Base-by-base conservation (phyloP, 2,888 invertebrate species). In the Elysia crispata region DNA sequence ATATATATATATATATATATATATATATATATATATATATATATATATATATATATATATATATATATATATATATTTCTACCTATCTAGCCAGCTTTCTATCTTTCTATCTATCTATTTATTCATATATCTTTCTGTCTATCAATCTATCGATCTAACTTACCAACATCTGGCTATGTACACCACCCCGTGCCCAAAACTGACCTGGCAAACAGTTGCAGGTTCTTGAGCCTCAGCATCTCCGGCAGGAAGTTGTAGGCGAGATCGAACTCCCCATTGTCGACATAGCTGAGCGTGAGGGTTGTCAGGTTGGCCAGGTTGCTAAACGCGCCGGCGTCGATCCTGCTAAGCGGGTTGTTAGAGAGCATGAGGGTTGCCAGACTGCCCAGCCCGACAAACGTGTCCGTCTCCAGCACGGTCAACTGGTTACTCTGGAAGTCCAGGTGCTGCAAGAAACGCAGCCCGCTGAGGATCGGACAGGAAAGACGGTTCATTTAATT, bases 341-440 rank as follows among this genome's bases (percentile, higher is more conserved):
- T 85, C 25, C 74, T 82, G 70, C 82, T 77, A 20, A 89, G 81
- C 1, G 88, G 88, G 81, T 90, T 90, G 80, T 87, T 85, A 18
- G 88, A 86, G 18, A 90, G 82, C 20, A 83, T 82, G 8, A 90
- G 81, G 0, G 79, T 82, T 60, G 86, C 76, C 25, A 90, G 83
- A 30, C 83, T 86, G 8, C 85, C 76, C 57, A 89, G 81, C 33
- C 88, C 79, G 0, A 33, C 78, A 74, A 89, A 89, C 0, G 87
- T 86, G 74, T 84, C 85, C 6, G 77, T 74, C 67, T 85, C 82
- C 0, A 90, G 80, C 20, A 80, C 62, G 20, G 80, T 33, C 1
- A 90, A 79, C 30, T 81, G 31, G 81, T 89, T 90, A 1, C 85
- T 86, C 77, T 86, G 86, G 23, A 90, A 83, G 76, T 87, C 87